Percentiles rank a stretch among this genome's conserved stretches.
phyloP scores from a whole-genome alignment of 2,888 invertebrate species.

The Hanleya hanleyi region DNA sequence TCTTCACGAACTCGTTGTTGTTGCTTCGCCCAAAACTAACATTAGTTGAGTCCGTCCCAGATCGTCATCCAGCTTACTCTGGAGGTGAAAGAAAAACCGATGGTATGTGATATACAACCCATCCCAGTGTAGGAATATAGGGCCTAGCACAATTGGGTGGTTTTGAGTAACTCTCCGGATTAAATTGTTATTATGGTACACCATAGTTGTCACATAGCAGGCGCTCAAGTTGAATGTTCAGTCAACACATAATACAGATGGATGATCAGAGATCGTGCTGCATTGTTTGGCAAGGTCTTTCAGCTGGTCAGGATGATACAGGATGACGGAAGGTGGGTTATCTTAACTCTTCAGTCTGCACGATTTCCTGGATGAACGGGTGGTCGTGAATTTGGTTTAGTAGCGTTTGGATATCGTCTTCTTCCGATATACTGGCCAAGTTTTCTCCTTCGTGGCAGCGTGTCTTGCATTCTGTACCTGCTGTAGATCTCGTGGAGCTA shows the following conservation, averaged over 20 bases:
- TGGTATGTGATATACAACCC: slow-evolving; percentile 15
- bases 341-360: not conserved
- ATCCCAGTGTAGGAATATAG: slow-evolving; percentile 23
- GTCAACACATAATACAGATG: slow-evolving; percentile 22
- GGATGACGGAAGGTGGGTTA: not conserved
- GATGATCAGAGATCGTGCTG: not conserved
- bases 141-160: slow-evolving; percentile 23
- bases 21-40: too few relatives aligned
- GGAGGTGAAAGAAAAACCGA: slow-evolving; percentile 23
- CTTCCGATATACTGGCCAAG: not conserved
- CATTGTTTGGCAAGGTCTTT: not conserved
- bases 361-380: not conserved
- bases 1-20: too few relatives aligned
- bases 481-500: not conserved
- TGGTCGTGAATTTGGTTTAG: not conserved
- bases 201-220: slow-evolving; percentile 16
- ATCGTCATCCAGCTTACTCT: slow-evolving; percentile 5
- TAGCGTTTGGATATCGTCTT: not conserved
- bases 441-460: too few relatives aligned
- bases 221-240: slow-evolving; percentile 27
- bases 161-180: not conserved
- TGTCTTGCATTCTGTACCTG: not conserved
- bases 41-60: too few relatives aligned
- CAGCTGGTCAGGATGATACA: not conserved
- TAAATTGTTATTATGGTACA: slow-evolving; percentile 16